Conservation (phyloP, 2,113 vertebrate species). For the Nothobranchius kuhntae region DNA sequence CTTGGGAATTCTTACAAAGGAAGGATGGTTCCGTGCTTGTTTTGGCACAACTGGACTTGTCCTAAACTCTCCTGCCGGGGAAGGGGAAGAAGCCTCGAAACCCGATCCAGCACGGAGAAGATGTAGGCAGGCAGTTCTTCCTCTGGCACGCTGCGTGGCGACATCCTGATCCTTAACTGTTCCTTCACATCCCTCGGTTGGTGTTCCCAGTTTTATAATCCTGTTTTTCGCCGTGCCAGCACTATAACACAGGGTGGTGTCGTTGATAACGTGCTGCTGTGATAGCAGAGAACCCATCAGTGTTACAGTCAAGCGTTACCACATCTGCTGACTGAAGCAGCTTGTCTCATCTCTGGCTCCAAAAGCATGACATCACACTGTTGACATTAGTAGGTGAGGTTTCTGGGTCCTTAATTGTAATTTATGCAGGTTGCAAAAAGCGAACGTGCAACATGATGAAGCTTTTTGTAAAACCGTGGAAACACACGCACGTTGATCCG, state of each 20-base stretch:
- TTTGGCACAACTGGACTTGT: conserved; percentile 49
- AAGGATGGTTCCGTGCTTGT: conserved; percentile 58
- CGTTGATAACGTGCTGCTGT: conserved; percentile 1
- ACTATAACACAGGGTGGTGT: neutral
- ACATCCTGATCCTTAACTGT: neutral
- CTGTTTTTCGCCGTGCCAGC: conserved; percentile 1
- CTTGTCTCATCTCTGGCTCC: neutral
- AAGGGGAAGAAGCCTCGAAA: conserved; percentile 21
- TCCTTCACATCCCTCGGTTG: conserved; percentile 1
- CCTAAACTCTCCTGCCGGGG: conserved; percentile 32
- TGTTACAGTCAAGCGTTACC: neutral
- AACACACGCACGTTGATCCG: neutral
- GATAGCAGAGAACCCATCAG: conserved; percentile 1
- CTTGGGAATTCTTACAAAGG: conserved; percentile 46
- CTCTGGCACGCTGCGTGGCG: conserved; percentile 19
- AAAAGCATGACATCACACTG: neutral
- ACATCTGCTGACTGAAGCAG: neutral
- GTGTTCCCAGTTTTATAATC: neutral
- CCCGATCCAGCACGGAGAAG: conserved; percentile 45
- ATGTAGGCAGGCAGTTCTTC: conserved; percentile 51
- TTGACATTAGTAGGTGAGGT: too few species aligned
- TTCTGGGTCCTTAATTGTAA: too few species aligned
- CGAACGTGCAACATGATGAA: neutral
- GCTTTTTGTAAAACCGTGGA: neutral
- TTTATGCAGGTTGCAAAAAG: neutral